Conservation (phyloP, 2,888 invertebrate species). For the Sesia apiformis region DNA sequence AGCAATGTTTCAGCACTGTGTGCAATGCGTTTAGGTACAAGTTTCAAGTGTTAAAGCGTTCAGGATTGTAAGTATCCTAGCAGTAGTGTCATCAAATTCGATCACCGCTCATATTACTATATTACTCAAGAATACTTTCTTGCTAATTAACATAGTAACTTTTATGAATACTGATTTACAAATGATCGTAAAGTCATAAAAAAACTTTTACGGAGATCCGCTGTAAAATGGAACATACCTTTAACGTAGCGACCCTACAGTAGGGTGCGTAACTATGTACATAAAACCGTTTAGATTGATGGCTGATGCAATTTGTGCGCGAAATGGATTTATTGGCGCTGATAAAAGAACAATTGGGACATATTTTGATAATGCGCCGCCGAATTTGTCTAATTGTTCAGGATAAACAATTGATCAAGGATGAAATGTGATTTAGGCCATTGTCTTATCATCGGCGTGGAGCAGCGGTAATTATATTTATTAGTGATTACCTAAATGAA, state of each 20-base stretch:
- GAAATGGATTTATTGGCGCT: constrained; percentile 63
- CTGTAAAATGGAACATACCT: constrained; percentile 20
- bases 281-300: constrained; percentile 69
- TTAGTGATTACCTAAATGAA: no score
- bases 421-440: not conserved
- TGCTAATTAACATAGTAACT: no score
- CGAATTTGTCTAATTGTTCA: constrained; percentile 22
- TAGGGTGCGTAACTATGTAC: constrained; percentile 61
- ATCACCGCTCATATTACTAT: no score
- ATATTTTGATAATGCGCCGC: constrained; percentile 38
- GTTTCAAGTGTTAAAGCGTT: no score
- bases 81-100: no score
- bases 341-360: constrained; percentile 52
- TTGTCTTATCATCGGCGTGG: no score
- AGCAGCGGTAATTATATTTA: no score
- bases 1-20: no score
- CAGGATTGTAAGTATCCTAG: no score
- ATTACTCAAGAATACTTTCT: no score
- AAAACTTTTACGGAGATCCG: constrained; percentile 6
- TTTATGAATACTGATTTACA: not conserved
- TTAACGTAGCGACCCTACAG: constrained; percentile 19
- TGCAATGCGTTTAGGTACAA: no score
- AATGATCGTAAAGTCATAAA: not conserved
- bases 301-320: constrained; percentile 67
- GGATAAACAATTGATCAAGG: not conserved